A percentile compares a stretch with the other conserved stretches of the same genome.
phyloP scores from a whole-genome alignment of 2,888 invertebrate genomes.

The Cheilosia urbana region DNA sequence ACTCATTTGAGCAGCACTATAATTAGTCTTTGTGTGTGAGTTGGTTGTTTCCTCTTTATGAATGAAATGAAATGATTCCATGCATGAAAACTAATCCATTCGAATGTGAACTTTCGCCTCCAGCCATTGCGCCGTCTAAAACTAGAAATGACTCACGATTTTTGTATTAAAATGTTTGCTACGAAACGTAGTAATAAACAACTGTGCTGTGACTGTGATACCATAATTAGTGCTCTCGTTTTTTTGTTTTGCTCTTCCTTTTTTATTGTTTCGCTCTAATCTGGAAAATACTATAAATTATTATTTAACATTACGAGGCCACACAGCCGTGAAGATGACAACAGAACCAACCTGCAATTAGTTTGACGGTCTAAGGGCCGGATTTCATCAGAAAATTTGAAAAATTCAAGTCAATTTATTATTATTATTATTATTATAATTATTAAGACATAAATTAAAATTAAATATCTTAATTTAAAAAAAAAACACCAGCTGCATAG shows the following conservation, averaged over 20 bases:
- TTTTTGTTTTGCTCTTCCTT: not conserved
- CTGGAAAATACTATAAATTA: constrained; percentile 22
- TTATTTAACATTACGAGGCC: not conserved
- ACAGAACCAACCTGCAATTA: not conserved
- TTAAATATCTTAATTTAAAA: too few relatives aligned
- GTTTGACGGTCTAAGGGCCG: too few relatives aligned
- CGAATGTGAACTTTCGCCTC: not conserved
- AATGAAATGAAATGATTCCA: constrained; percentile 22
- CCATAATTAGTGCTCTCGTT: constrained; percentile 15
- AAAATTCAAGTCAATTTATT: too few relatives aligned
- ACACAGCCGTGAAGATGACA: constrained; percentile 15
- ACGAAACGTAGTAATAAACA: not conserved
- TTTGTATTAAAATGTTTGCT: not conserved
- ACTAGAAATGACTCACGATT: not conserved
- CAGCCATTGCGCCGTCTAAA: not conserved
- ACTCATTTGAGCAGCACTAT: not conserved
- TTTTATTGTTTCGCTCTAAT: not conserved
- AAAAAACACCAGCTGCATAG: too few relatives aligned
- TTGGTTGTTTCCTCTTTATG: not conserved
- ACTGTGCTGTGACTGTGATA: constrained; percentile 4
- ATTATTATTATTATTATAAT: too few relatives aligned
- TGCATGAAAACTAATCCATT: not conserved
- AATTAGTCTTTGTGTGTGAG: constrained; percentile 9
- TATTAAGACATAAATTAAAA: too few relatives aligned
- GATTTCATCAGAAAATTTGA: too few relatives aligned